Percentiles rank a stretch among this genome's conserved stretches.
Conservation (phyloP, 2,113 vertebrate genomes). For the Nothobranchius kuhntae region DNA sequence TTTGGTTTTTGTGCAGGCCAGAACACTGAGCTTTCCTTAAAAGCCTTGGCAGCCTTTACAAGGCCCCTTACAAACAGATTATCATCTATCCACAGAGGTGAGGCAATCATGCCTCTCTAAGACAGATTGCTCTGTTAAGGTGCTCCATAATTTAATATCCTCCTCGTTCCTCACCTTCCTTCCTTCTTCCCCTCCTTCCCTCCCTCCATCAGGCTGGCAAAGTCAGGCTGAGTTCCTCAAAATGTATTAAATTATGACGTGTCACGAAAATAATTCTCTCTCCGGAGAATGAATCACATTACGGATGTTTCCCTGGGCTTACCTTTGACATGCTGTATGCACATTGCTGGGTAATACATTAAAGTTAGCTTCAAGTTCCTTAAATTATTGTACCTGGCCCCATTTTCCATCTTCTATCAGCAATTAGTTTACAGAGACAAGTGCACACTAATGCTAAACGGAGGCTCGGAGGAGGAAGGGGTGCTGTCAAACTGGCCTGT, state of each 20-base stretch:
- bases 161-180: conserved; percentile 61
- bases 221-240: conserved; percentile 76
- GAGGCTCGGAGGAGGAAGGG: conserved; percentile 9
- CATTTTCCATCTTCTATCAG: conserved; percentile 49
- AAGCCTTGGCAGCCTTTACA: conserved; percentile 48
- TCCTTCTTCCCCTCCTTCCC: neutral
- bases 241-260: conserved; percentile 79
- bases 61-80: conserved; percentile 69
- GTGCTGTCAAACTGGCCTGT: conserved; percentile 57
- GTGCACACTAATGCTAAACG: conserved; percentile 52
- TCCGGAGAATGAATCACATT: conserved; percentile 76
- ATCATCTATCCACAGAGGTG: conserved; percentile 71
- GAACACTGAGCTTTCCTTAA: conserved; percentile 15
- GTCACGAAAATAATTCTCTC: conserved; percentile 77
- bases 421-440: conserved; percentile 60
- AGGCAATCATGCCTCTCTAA: conserved; percentile 70
- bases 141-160: conserved; percentile 81
- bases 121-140: conserved; percentile 78
- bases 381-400: conserved; percentile 77
- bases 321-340: conserved; percentile 78
- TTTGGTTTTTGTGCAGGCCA: conserved; percentile 7
- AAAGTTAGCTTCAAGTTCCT: conserved; percentile 73
- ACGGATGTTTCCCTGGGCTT: conserved; percentile 64
- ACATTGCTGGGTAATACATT: conserved; percentile 74
- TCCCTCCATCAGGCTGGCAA: conserved; percentile 50